Conservation (phyloP, 2,113 vertebrate species). For the Eulacestoma nigropectus region DNA sequence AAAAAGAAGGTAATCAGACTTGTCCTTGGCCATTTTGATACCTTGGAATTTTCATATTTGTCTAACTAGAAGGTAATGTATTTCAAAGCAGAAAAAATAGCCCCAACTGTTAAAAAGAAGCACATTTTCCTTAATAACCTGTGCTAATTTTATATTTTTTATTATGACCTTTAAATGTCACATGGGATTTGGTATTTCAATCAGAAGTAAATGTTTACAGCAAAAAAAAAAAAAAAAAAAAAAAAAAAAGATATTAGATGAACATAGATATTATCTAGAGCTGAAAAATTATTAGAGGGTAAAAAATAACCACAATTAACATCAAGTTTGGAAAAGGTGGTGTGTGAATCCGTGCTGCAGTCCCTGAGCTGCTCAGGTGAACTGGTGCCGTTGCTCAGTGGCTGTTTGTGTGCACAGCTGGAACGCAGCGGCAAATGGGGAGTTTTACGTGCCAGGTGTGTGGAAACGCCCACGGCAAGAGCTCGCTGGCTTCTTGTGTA, state of each 20-base stretch:
- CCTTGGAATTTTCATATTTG: not conserved
- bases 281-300: not conserved
- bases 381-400: not conserved
- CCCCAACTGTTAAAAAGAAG: not conserved
- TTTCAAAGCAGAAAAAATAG: not conserved
- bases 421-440: rapidly evolving
- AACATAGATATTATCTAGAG: not conserved
- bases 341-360: not conserved
- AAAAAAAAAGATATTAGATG: not conserved
- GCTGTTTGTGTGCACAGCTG: not conserved
- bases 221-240: not conserved
- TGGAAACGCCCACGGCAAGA: not conserved
- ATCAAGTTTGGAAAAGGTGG: not conserved
- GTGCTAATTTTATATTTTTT: not conserved
- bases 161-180: not conserved
- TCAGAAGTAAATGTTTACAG: not conserved
- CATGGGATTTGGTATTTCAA: not conserved
- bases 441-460: not conserved
- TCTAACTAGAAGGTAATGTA: not conserved
- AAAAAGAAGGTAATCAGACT: not conserved
- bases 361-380: not conserved
- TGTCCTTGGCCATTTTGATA: not conserved
- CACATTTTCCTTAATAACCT: not conserved
- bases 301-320: not conserved
- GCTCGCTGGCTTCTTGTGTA: not conserved